A percentile compares a stretch with the other conserved stretches of the same genome.
phyloP scores from a whole-genome alignment of 2,888 invertebrate species.

The Apoderus coryli region DNA sequence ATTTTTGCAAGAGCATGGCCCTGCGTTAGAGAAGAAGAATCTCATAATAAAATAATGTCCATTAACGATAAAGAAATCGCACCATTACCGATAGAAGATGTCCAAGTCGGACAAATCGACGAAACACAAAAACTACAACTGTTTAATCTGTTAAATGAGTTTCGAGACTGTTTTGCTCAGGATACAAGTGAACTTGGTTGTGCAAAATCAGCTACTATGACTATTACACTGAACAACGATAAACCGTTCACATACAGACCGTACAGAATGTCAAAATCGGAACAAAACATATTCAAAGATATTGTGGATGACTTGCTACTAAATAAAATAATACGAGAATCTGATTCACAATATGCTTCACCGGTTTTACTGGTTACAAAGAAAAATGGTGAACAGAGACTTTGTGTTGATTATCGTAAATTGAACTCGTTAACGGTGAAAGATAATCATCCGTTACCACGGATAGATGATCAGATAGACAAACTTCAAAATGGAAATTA shows the following conservation, averaged over 20 bases:
- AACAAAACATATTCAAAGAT: constrained; percentile 14
- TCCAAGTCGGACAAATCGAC: constrained; percentile 13
- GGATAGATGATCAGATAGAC: constrained; percentile 16
- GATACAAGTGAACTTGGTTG: constrained; percentile 14
- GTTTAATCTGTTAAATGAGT: constrained; percentile 8
- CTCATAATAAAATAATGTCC: not conserved
- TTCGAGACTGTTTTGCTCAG: constrained; percentile 14
- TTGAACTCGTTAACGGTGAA: constrained; percentile 14
- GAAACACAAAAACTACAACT: constrained; percentile 17
- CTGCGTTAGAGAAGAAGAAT: constrained; percentile 10
- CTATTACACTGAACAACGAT: constrained; percentile 14
- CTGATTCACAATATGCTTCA: constrained; percentile 16
- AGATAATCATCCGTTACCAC: constrained; percentile 15
- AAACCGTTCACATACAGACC: constrained; percentile 16
- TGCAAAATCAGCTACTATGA: constrained; percentile 13
- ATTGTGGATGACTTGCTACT: constrained; percentile 15
- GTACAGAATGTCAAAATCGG: constrained; percentile 16
- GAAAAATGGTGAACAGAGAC: constrained; percentile 16
- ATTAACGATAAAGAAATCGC: not conserved
- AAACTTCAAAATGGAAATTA: constrained; percentile 13
- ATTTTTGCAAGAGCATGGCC: constrained; percentile 12
- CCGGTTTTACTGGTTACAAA: constrained; percentile 17
- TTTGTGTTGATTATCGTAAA: constrained; percentile 16
- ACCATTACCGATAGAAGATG: constrained; percentile 11
- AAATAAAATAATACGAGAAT: constrained; percentile 15